These are phyloP conservation scores for Ailurus styani DNA, from an alignment of 2,113 vertebrate species.

Conservation along the genomic window DNA sequence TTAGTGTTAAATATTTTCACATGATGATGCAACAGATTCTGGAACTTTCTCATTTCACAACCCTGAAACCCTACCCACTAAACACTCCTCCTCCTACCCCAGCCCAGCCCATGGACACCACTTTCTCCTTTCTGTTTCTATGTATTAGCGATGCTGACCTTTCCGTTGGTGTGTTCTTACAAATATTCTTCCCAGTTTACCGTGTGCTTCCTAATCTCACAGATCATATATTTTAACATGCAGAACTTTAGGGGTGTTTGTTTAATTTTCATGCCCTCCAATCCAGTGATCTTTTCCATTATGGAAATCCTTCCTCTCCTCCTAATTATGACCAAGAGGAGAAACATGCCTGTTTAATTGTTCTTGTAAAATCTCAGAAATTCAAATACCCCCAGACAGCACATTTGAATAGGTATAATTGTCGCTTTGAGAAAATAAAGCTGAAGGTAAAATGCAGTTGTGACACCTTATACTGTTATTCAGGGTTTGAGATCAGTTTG, in stretches of 20 bases:
- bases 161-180: rapidly evolving
- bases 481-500: background rate
- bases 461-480: too few species aligned
- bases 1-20: too few species aligned
- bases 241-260: background rate
- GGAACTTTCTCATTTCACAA: background rate
- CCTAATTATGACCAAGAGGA: background rate
- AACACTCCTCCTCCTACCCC: rapidly evolving
- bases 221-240: too few species aligned
- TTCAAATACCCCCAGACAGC: background rate
- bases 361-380: background rate
- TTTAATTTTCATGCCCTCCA: background rate
- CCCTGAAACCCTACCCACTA: background rate
- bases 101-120: rapidly evolving
- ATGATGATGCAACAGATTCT: background rate
- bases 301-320: background rate
- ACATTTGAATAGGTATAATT: too few species aligned
- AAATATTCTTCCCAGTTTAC: background rate
- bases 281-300: background rate
- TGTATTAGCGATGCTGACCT: rapidly evolving
- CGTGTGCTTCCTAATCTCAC: background rate
- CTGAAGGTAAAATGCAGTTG: background rate
- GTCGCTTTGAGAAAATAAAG: background rate
- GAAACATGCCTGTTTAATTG: background rate
- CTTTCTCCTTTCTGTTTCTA: background rate